A percentile compares a stretch with the other conserved stretches of the same genome.
Conservation (phyloP, 2,113 vertebrate species). For the Meles meles region DNA sequence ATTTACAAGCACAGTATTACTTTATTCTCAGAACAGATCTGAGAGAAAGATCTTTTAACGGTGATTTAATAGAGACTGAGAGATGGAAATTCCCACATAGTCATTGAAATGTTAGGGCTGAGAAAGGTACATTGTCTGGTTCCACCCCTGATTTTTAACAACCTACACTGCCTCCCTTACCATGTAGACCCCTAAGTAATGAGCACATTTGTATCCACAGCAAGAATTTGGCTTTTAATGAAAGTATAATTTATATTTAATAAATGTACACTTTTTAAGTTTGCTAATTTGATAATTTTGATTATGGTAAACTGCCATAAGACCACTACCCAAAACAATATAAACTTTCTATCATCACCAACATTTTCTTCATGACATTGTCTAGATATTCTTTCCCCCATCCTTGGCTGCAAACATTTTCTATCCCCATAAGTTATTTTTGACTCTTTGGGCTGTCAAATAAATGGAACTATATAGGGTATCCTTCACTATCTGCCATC, state of each 20-base stretch:
- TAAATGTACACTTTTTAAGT: neutral
- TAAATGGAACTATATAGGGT: neutral
- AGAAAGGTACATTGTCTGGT: neutral
- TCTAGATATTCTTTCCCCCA: neutral
- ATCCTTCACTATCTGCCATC: neutral
- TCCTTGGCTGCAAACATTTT: neutral
- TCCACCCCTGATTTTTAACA: neutral
- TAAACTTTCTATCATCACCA: neutral
- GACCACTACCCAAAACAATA: neutral
- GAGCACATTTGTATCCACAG: neutral
- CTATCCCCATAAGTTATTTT: neutral
- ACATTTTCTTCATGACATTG: neutral
- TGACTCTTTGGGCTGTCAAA: neutral
- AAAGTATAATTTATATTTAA: neutral
- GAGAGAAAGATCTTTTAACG: neutral
- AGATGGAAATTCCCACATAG: neutral
- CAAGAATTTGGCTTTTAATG: neutral
- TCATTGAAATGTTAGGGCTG: neutral
- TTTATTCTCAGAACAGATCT: neutral
- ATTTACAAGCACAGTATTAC: neutral
- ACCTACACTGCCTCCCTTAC: neutral
- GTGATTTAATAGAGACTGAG: neutral
- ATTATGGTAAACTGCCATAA: too few relatives aligned
- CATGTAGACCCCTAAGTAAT: neutral
- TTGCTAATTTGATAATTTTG: neutral